These are phyloP conservation scores for Gadus chalcogrammus DNA, from an alignment of 2,113 vertebrate species.

Conservation along the genomic window DNA sequence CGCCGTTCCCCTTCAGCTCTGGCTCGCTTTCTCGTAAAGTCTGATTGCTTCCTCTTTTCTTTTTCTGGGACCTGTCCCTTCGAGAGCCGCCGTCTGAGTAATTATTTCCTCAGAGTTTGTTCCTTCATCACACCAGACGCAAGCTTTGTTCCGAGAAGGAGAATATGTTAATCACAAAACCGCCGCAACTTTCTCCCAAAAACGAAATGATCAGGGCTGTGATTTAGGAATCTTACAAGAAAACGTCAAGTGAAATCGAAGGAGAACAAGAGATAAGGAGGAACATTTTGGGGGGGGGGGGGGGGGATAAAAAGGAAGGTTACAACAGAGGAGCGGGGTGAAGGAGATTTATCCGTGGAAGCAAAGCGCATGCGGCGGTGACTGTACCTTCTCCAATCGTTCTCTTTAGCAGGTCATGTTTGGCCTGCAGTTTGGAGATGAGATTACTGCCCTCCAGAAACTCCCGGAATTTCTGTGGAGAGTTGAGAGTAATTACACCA, in stretches of 20 bases:
- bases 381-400: constrained; percentile 88
- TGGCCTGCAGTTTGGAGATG: constrained; percentile 98
- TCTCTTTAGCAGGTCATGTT: constrained; percentile 94
- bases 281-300: neutral
- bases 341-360: neutral
- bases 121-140: no score
- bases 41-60: constrained; percentile 32
- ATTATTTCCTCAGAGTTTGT: neutral
- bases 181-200: no score
- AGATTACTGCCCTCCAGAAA: constrained; percentile 98
- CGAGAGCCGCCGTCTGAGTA: neutral
- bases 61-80: neutral
- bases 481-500: constrained; percentile 60
- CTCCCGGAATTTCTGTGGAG: constrained; percentile 95
- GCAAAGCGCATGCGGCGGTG: neutral
- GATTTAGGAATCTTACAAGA: neutral
- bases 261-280: neutral
- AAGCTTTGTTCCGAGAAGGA: no score
- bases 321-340: neutral
- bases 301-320: neutral
- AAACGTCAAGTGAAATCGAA: neutral
- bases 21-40: constrained; percentile 29
- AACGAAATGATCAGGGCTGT: no score
- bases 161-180: no score
- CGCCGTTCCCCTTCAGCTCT: constrained; percentile 31